These are phyloP conservation scores for Drosophila planitibia DNA, from an alignment of 2,888 invertebrate species.

Conservation along the genomic window DNA sequence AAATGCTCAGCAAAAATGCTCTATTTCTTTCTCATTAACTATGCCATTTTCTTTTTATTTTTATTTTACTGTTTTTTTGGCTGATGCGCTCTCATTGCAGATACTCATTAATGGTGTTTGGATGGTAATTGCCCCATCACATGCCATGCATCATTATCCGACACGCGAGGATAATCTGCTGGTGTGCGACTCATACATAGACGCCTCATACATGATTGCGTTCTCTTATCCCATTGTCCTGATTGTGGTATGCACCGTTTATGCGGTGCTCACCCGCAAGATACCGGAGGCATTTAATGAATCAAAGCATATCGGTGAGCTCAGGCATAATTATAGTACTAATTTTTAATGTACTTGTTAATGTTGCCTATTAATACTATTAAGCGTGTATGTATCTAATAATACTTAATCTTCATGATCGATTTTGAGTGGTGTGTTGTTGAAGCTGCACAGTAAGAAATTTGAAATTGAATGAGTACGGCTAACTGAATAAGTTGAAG, in stretches of 20 bases:
- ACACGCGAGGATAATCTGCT: slow-evolving; percentile 96
- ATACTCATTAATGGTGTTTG: slow-evolving; percentile 95
- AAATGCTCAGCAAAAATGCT: neutral
- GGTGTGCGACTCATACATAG: slow-evolving; percentile 96
- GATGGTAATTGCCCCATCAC: slow-evolving; percentile 96
- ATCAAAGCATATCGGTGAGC: slow-evolving; percentile 96
- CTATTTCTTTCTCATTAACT: neutral
- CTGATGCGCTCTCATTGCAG: slow-evolving; percentile 84
- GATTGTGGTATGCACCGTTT: slow-evolving; percentile 96
- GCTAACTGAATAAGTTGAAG: neutral
- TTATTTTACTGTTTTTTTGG: neutral
- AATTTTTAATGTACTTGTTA: slow-evolving; percentile 6
- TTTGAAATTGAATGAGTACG: neutral
- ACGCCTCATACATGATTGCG: slow-evolving; percentile 96
- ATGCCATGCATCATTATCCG: slow-evolving; percentile 95
- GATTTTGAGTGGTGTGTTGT: neutral
- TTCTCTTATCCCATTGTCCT: slow-evolving; percentile 97
- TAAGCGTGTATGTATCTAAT: neutral
- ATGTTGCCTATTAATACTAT: slow-evolving; percentile 3
- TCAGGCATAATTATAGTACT: slow-evolving; percentile 11
- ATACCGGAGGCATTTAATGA: slow-evolving; percentile 99
- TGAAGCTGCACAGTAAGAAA: neutral
- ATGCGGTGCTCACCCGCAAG: slow-evolving; percentile 97
- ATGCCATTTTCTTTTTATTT: neutral
- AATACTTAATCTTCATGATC: neutral